Conservation (phyloP, 2,888 invertebrate species). For the Dryobotodes eremita region DNA sequence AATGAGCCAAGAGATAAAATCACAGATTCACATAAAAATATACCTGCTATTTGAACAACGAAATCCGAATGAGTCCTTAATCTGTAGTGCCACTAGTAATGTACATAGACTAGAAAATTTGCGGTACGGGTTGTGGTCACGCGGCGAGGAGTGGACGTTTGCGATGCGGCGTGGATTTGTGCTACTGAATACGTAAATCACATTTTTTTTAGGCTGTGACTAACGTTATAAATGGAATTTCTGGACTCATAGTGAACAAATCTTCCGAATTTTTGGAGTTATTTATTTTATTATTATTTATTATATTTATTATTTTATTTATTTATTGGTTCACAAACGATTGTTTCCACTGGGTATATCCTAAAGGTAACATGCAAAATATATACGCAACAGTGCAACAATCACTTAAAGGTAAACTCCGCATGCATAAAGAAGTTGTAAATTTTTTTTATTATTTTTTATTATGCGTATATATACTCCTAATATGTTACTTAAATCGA, state of each 20-base stretch:
- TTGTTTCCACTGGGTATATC: no score
- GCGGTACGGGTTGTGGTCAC: conserved; percentile 27
- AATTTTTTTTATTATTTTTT: no score
- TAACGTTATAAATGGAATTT: neutral
- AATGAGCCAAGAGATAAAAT: neutral
- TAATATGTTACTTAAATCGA: no score
- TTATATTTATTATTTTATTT: no score
- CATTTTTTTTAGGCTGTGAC: neutral
- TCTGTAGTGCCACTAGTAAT: neutral
- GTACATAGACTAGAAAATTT: conserved; percentile 31
- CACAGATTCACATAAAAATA: neutral
- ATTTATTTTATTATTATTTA: no score
- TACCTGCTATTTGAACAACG: neutral
- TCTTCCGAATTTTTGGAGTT: no score
- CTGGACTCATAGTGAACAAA: neutral
- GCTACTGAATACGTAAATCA: neutral
- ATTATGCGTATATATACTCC: no score
- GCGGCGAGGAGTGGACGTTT: neutral
- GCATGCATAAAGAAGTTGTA: no score
- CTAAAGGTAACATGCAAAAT: no score
- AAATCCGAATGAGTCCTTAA: conserved; percentile 1
- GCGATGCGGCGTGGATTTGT: conserved; percentile 14
- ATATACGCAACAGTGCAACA: no score
- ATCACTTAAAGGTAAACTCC: no score
- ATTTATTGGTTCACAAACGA: no score